phyloP scores from a whole-genome alignment of 2,113 vertebrate genomes.

The Centrocercus urophasianus region DNA sequence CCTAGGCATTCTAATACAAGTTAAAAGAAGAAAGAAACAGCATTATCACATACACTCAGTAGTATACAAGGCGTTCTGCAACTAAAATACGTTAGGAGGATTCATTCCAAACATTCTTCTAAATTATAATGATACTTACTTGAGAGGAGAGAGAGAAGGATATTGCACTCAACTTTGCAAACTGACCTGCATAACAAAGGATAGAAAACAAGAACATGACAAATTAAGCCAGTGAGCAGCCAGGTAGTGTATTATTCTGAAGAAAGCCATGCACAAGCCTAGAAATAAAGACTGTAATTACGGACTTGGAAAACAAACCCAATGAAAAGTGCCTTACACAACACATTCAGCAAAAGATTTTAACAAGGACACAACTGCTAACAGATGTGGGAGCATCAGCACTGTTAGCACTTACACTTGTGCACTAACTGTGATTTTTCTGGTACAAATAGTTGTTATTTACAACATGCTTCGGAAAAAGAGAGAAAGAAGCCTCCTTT shows the following conservation, averaged over 20 bases:
- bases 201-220: slow-evolving; percentile 81
- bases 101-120: slow-evolving; percentile 47
- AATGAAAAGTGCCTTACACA: slow-evolving; percentile 10
- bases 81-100: slow-evolving; percentile 1
- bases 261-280: slow-evolving; percentile 76
- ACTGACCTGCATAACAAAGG: slow-evolving; percentile 88
- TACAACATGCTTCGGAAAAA: slow-evolving; percentile 19
- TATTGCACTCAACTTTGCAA: slow-evolving; percentile 91
- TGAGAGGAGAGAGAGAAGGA: slow-evolving; percentile 83
- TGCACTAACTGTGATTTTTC: background rate
- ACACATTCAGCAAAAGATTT: slow-evolving; percentile 38
- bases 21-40: slow-evolving; percentile 18
- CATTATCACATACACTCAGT: background rate
- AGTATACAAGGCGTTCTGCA: background rate
- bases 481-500: background rate
- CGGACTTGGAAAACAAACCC: slow-evolving; percentile 21
- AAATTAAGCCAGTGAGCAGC: slow-evolving; percentile 79
- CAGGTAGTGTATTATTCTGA: slow-evolving; percentile 78
- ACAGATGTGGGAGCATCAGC: slow-evolving; percentile 9
- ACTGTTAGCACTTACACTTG: slow-evolving; percentile 47
- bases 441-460: slow-evolving; percentile 24
- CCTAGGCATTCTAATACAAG: background rate
- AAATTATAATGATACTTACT: slow-evolving; percentile 82
- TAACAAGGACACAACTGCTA: slow-evolving; percentile 5
- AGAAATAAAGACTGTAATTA: slow-evolving; percentile 41